Percentiles rank a stretch among this genome's conserved stretches.
phyloP scores from a whole-genome alignment of 2,888 invertebrate species.

The Standfussiana lucernea region DNA sequence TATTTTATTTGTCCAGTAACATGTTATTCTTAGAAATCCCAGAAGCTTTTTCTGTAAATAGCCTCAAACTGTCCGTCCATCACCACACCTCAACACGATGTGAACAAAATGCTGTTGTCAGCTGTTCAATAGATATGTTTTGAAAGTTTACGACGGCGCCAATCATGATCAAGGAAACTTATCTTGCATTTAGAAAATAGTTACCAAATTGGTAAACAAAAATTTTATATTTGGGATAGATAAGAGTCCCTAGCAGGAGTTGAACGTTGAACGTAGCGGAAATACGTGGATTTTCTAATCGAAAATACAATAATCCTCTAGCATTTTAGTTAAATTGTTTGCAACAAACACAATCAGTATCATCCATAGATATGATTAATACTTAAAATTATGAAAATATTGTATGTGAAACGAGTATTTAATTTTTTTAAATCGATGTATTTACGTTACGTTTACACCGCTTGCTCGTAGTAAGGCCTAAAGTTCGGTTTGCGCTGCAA shows the following conservation, averaged over 20 bases:
- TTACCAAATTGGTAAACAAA: not conserved
- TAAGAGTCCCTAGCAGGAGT: too few relatives aligned
- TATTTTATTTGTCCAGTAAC: conserved; percentile 2
- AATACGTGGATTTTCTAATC: too few relatives aligned
- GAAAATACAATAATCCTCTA: too few relatives aligned
- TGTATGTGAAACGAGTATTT: too few relatives aligned
- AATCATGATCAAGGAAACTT: conserved; percentile 3
- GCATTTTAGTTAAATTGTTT: too few relatives aligned
- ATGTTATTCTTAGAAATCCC: conserved; percentile 19
- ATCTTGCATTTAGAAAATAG: not conserved
- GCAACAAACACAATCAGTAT: too few relatives aligned
- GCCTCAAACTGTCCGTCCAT: conserved; percentile 27
- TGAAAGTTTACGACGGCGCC: not conserved
- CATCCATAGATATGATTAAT: too few relatives aligned
- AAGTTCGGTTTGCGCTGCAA: not conserved
- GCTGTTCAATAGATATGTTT: not conserved
- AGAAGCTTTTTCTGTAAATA: conserved; percentile 38
- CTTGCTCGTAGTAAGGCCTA: too few relatives aligned
- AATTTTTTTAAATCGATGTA: too few relatives aligned
- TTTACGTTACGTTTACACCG: too few relatives aligned
- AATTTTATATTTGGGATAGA: not conserved
- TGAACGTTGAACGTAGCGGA: too few relatives aligned
- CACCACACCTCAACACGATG: not conserved
- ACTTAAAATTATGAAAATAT: too few relatives aligned
- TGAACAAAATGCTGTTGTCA: conserved; percentile 4